Base-by-base conservation (phyloP, 2,888 invertebrate species). In the Eubasilissa splendida region DNA sequence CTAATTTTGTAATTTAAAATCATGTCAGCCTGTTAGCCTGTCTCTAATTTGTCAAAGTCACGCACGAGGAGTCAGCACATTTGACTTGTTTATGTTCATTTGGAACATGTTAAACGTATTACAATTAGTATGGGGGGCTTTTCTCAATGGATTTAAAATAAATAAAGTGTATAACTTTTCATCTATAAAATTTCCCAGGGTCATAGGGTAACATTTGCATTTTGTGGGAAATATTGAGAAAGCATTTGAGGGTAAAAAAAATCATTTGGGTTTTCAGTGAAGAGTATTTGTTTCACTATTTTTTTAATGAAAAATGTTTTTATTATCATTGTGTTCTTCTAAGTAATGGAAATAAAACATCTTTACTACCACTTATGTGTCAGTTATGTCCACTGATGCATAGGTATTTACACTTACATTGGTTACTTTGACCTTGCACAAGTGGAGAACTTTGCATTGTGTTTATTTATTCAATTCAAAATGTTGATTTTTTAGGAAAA, bases 181-280 rank as follows among this genome's bases (percentile, higher is more conserved):
- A 22, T 22, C 22, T 22, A 22, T 22, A 33, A 59, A 22, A n/a
- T 31, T 74, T 54, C 74, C 74, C 42, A 22, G 74, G 60, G 74
- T n/a, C 14, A 50, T 42, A n/a, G 74, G 74, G 58, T 58, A 74
- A 74, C 4, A 58, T 75, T 76, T 54, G 66, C 12, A 65, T 54
- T 33, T 42, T n/a, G 58, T 58, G 68, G 68, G 58, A 77, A 58
- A 12, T 56, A 68, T 42, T 77, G 68, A 77, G 75, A 70, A 76
- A 70, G 53, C 68, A 76, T 79, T 2, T 50, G 22, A 53, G 68
- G 76, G 74, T 14, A 81, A 74, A 63, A 74, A 81, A 76, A 59
- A 53, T 33, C 58, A 66, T 22, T 22, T 10, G 75, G 81, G 81
- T 50, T 56, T 79, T 81, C 59, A 81, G 76, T 81, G 81, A 81